phyloP scores from a whole-genome alignment of 2,888 invertebrate genomes.

The Deilephila porcellus region DNA sequence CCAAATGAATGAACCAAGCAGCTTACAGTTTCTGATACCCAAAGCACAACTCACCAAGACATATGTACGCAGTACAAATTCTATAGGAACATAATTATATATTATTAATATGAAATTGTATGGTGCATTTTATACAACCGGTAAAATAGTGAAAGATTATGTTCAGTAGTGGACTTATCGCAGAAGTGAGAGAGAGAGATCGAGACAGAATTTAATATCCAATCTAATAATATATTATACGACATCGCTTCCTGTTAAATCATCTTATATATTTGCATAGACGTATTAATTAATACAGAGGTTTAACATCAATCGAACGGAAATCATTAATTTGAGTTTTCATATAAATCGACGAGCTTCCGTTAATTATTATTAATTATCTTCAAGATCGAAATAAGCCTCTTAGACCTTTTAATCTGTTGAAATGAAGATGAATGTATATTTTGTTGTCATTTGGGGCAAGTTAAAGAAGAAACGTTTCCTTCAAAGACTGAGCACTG shows the following conservation, averaged over 20 bases:
- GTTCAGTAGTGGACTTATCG: too few species aligned
- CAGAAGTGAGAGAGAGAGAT: too few species aligned
- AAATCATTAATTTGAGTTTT: slow-evolving; percentile 12
- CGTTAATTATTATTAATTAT: slow-evolving; percentile 28
- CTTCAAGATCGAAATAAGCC: slow-evolving; percentile 18
- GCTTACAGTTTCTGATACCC: too few species aligned
- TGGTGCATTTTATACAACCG: too few species aligned
- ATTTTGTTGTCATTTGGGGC: not conserved
- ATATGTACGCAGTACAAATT: too few species aligned
- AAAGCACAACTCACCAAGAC: too few species aligned
- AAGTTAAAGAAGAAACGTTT: too few species aligned
- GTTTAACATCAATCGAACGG: slow-evolving; percentile 19
- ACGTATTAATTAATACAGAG: slow-evolving; percentile 21
- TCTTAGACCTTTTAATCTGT: slow-evolving; percentile 14
- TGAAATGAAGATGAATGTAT: not conserved
- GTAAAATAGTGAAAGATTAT: too few species aligned
- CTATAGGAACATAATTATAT: too few species aligned
- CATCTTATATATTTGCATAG: not conserved
- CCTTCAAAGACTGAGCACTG: not conserved
- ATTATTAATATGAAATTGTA: too few species aligned
- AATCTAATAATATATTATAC: not conserved
- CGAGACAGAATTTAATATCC: too few species aligned
- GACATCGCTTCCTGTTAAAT: not conserved
- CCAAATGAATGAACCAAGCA: too few species aligned
- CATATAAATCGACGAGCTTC: not conserved